A percentile compares a stretch with the other conserved stretches of the same genome.
Conservation (phyloP, 1,140 invertebrate genomes). For the Sycophaga agraensis region DNA sequence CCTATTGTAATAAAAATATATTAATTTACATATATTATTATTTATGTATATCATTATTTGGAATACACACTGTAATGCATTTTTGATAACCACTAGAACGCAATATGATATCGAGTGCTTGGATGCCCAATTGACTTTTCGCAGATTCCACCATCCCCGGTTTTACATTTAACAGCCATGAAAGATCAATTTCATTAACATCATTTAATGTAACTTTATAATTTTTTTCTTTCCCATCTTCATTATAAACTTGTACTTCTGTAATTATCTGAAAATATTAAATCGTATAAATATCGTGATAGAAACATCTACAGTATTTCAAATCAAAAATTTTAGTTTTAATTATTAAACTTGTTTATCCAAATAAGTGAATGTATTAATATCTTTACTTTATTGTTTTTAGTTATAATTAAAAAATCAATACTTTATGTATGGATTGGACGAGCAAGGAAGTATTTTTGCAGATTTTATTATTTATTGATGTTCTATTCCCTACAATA, state of each 20-base stretch:
- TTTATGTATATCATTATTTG: too few species aligned
- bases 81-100: too few species aligned
- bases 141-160: constrained; percentile 44
- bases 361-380: neutral
- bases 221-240: constrained; percentile 51
- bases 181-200: constrained; percentile 59
- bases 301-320: neutral
- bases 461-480: neutral
- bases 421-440: neutral
- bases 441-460: neutral
- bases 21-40: neutral
- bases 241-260: constrained; percentile 37
- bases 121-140: constrained; percentile 67
- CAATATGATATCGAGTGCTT: constrained; percentile 83
- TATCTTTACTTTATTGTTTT: neutral
- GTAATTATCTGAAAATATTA: neutral
- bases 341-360: too few species aligned
- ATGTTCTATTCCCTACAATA: too few species aligned
- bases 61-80: too few species aligned
- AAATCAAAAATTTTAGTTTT: neutral
- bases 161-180: constrained; percentile 58
- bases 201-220: constrained; percentile 65
- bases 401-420: neutral
- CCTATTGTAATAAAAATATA: constrained; percentile 34
- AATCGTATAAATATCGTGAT: neutral